Conservation (phyloP, 2,888 invertebrate genomes). For the Slavum lentiscoides region DNA sequence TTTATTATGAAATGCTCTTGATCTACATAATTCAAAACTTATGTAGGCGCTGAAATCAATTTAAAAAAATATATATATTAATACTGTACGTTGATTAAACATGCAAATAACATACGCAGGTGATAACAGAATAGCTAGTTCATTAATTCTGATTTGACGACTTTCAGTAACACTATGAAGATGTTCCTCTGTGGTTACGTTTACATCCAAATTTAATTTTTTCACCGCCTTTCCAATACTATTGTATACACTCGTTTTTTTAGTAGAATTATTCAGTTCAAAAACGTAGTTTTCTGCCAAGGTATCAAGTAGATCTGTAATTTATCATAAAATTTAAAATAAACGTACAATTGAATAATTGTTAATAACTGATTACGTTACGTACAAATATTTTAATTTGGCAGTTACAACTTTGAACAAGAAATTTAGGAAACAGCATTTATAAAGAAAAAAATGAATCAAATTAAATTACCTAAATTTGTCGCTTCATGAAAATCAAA, state of each 20-base stretch:
- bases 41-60: not conserved
- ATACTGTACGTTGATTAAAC: not conserved
- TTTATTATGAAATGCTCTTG: slow-evolving; percentile 1
- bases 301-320: not conserved
- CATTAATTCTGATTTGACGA: slow-evolving; percentile 4
- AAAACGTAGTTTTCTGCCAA: not conserved
- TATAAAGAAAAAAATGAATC: not conserved
- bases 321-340: not conserved
- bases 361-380: too few relatives aligned
- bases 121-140: slow-evolving; percentile 4
- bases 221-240: not conserved
- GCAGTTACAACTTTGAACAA: too few relatives aligned
- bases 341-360: too few relatives aligned
- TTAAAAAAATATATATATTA: not conserved
- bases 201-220: not conserved
- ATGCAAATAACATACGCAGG: not conserved
- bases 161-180: not conserved
- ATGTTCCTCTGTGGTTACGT: not conserved
- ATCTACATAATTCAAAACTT: not conserved
- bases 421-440: too few relatives aligned
- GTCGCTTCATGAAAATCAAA: not conserved
- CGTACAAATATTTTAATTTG: too few relatives aligned
- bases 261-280: not conserved
- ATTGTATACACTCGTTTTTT: not conserved
- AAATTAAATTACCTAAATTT: not conserved